A percentile compares a stretch with the other conserved stretches of the same genome.
Evolutionary conservation across 2,113 vertebrate genomes (phyloP).

Genomic region (Sinocyclocheilus anshuiensis): DNA sequence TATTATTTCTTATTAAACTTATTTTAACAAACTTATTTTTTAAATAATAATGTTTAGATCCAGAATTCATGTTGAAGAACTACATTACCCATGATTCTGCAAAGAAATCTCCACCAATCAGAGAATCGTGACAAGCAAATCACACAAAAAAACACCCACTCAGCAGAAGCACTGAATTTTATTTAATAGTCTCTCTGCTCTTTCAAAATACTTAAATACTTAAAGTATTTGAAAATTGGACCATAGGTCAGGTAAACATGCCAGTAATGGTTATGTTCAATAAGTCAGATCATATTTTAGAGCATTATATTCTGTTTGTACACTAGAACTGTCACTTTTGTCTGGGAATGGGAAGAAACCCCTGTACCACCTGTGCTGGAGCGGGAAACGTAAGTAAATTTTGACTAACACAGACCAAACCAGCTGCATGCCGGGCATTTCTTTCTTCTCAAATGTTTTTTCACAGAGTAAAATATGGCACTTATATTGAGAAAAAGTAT

Average conservation of each 20-base stretch:
- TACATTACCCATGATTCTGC: not conserved
- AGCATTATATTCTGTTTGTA: not conserved
- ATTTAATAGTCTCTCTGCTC: not conserved
- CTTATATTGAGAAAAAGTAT: not conserved
- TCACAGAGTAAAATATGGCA: not conserved
- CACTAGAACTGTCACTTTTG: slow-evolving; percentile 74
- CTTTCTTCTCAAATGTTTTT: not conserved
- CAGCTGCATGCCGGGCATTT: not conserved
- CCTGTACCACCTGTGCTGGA: slow-evolving; percentile 73
- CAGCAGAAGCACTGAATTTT: not conserved
- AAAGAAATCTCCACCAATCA: too few relatives aligned
- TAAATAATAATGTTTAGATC: not conserved
- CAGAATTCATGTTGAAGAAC: not conserved
- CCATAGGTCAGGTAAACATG: not conserved
- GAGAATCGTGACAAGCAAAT: not conserved
- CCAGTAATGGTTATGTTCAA: not conserved
- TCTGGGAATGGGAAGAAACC: slow-evolving; percentile 69
- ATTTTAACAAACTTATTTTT: not conserved
- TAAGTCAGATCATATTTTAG: not conserved
- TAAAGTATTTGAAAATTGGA: too few relatives aligned
- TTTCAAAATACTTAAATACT: not conserved
- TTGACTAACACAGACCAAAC: not conserved
- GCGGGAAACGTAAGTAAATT: slow-evolving; percentile 72
- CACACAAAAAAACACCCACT: not conserved
- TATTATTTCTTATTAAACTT: not conserved